Evolutionary conservation across 1,140 invertebrate genomes (phyloP), one percentile per base, ranked within the genome.

Genomic region (Paracyclopina nana): DNA sequence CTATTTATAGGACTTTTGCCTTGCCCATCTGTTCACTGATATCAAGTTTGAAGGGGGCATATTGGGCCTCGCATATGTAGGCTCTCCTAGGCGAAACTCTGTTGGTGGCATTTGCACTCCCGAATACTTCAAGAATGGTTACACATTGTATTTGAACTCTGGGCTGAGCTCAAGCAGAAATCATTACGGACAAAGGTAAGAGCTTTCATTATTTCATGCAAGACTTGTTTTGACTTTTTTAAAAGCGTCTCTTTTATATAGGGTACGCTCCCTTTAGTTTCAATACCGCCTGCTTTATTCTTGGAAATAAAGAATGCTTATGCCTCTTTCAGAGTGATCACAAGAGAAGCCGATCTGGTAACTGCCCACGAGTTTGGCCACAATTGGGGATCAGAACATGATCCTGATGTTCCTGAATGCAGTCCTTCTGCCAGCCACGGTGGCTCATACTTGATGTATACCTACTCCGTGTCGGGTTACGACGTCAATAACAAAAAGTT

Each of bases 301-400:
- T n/a, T n/a, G n/a, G n/a, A n/a, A n/a, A n/a, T n/a, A n/a, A n/a
- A n/a, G n/a, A 6, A 11, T 42, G 14, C 8, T 6, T 14, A 9
- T 42, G 9, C 24, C 40, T 22, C n/a, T 42, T 42, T 42, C 8
- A 6, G 24, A 55, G 85, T 96, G 1, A 90, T 95, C 43, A 92
- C 87, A 0, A 71, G 86, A 48, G 87, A 95, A 68, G 87, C 88
- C 1, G 85, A 92, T 68, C 68, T 96, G 53, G 90, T 96, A n/a
- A 94, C 88, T 18, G 87, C 90, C 46, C 90, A 95, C 64, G 90
- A 88, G 68, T 86, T 85, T 71, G 91, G 91, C 27, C 88, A 96
- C 61, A 96, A 94, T 65, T 95, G 87, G 88, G 90, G 90, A n/a
- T 90, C 86, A 6, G 90, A 95, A 63, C 90, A 95, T 67, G 90